These are phyloP conservation scores for Emydura subglobosa DNA, from an alignment of 2,113 vertebrate genomes.

Conservation along the genomic window DNA sequence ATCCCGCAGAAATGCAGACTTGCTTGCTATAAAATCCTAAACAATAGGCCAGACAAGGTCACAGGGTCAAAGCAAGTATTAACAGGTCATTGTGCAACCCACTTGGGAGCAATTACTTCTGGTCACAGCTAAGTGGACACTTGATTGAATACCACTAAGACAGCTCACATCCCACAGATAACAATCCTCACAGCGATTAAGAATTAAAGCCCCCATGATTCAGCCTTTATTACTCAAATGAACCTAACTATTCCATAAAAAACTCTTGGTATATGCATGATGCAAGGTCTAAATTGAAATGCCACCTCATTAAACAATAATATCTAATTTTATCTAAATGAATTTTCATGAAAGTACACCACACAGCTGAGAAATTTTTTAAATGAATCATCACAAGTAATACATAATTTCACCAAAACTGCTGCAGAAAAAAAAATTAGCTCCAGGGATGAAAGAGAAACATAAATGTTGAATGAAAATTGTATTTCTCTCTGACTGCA, in stretches of 20 bases:
- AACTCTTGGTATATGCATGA: conserved; percentile 88
- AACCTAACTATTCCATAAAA: conserved; percentile 99
- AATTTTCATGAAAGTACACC: conserved; percentile 88
- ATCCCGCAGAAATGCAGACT: conserved; percentile 89
- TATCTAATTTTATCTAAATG: conserved; percentile 92
- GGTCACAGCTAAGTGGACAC: conserved; percentile 99
- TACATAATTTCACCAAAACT: conserved; percentile 88
- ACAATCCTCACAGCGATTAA: conserved; percentile 99
- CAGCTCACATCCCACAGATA: conserved; percentile 98
- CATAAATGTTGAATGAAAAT: conserved; percentile 76
- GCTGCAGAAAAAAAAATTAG: conserved; percentile 75
- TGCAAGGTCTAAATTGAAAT: conserved; percentile 89
- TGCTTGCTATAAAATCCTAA: conserved; percentile 92
- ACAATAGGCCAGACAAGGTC: conserved; percentile 98
- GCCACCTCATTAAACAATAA: conserved; percentile 92
- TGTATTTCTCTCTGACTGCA: conserved; percentile 62
- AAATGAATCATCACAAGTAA: conserved; percentile 89
- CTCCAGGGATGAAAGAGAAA: conserved; percentile 80
- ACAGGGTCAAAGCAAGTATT: conserved; percentile 96
- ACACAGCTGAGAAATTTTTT: conserved; percentile 89
- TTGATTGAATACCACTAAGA: conserved; percentile 99
- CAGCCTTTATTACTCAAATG: conserved; percentile 99
- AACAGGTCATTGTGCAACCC: conserved; percentile 98
- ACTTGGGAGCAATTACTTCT: conserved; percentile 99
- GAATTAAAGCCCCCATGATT: conserved; percentile 99